Conservation (phyloP, 2,797 vertebrate species). For the Garrulus glandarius region DNA sequence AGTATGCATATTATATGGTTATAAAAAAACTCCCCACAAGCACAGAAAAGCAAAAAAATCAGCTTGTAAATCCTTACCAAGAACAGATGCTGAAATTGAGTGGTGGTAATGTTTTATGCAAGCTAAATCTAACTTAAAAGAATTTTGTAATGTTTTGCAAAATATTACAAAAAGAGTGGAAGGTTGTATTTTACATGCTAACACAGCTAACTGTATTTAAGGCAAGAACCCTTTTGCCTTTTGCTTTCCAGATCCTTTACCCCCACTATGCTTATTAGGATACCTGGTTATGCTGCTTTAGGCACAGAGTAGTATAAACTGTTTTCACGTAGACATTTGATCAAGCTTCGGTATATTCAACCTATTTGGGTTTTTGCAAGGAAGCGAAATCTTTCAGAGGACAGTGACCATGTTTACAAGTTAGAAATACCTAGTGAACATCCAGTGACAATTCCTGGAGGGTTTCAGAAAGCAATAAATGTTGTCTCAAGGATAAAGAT, state of each 20-base stretch:
- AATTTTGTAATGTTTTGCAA: not conserved
- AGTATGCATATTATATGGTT: not conserved
- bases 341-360: not conserved
- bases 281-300: not conserved
- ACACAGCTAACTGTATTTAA: not conserved
- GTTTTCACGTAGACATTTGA: not conserved
- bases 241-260: not conserved
- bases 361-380: not conserved
- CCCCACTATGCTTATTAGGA: not conserved
- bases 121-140: not conserved
- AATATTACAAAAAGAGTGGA: not conserved
- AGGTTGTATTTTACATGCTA: not conserved
- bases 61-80: not conserved
- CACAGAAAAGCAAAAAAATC: not conserved
- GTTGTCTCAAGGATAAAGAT: constrained; percentile 69
- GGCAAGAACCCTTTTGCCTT: not conserved
- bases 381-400: not conserved
- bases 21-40: not conserved
- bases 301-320: not conserved
- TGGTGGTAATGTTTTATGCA: not conserved
- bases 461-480: constrained; percentile 67
- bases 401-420: constrained; percentile 47
- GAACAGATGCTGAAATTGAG: not conserved
- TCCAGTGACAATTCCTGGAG: constrained; percentile 61
- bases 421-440: constrained; percentile 42